Base-by-base conservation (phyloP, 1,140 invertebrate genomes). In the Leucophenga varia region DNA sequence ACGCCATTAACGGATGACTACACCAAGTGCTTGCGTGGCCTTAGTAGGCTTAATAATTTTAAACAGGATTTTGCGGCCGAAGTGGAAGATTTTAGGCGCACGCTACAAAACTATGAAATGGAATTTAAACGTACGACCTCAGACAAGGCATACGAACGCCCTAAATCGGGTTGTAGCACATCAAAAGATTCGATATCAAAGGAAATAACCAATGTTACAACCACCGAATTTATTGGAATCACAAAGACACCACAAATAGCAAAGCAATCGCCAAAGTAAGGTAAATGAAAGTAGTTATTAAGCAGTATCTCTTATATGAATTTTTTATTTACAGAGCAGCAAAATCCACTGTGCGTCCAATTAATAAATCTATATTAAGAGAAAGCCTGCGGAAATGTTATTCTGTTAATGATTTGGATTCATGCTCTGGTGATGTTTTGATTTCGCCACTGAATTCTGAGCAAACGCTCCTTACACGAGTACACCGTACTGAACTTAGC, bases 11-110 rank as follows among this genome's bases (percentile, higher is more conserved):
- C 40, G 35, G 60, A 64, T 4, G 60, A 68, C 34, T 69, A 68
- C 28, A 52, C 60, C 18, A 61, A 61, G 13, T 64, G 60, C 17
- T 28, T 68, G 1, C 51, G 50, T 6, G 57, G 64, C 19, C 32
- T 68, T 18, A 59, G 52, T 9, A 52, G 64, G 0, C 35, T 68
- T 3, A 58, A 51, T n/a, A 64, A 51, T 14, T 68, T 68, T n/a
- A 72, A 69, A 18, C 43, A 69, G 12, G 69, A 72, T 4, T 68
- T 64, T 20, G 64, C 63, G 1, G 38, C 59, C 0, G 69, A 72
- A 31, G 59, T 72, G 21, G 63, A 57, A 0, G 61, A 56, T 30
- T 72, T 72, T 13, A 72, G 72, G 28, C 64, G 56, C 20, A 61
- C 69, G 0, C 52, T 72, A 0, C 64, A 64, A 19, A 53, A 39